Percentiles rank a stretch among this genome's conserved stretches.
phyloP scores from a whole-genome alignment of 2,888 invertebrate genomes.

The Xanthorhoe spadicearia region DNA sequence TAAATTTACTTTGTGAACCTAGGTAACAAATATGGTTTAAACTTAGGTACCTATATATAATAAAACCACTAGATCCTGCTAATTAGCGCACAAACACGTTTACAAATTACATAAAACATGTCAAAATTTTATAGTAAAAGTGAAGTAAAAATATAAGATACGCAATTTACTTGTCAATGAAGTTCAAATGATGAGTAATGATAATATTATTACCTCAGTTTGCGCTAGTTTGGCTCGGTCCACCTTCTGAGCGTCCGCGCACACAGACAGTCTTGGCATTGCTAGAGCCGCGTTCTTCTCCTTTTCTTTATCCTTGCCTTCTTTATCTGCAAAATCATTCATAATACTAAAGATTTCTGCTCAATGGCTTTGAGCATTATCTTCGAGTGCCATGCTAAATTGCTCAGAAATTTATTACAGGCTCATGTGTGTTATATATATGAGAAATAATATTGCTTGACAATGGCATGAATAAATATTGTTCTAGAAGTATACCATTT shows the following conservation, averaged over 20 bases:
- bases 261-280: conserved; percentile 94
- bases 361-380: neutral
- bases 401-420: conserved; percentile 15
- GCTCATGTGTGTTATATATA: neutral
- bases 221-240: conserved; percentile 96
- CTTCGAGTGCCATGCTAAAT: neutral
- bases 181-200: neutral
- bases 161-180: no score
- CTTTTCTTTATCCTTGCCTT: conserved; percentile 91
- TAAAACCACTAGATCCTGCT: no score
- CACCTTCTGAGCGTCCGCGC: conserved; percentile 97
- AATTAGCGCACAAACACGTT: no score
- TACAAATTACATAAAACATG: no score
- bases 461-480: no score
- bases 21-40: no score
- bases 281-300: conserved; percentile 91
- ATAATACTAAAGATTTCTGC: neutral
- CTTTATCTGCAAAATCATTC: conserved; percentile 86
- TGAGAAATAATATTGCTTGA: neutral
- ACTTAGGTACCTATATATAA: no score
- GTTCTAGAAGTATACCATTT: neutral
- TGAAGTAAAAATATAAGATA: no score
- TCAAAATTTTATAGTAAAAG: no score
- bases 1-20: no score
- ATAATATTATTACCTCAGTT: conserved; percentile 87